phyloP scores from a whole-genome alignment of 2,797 vertebrate species.

The Poecilia velifera region DNA sequence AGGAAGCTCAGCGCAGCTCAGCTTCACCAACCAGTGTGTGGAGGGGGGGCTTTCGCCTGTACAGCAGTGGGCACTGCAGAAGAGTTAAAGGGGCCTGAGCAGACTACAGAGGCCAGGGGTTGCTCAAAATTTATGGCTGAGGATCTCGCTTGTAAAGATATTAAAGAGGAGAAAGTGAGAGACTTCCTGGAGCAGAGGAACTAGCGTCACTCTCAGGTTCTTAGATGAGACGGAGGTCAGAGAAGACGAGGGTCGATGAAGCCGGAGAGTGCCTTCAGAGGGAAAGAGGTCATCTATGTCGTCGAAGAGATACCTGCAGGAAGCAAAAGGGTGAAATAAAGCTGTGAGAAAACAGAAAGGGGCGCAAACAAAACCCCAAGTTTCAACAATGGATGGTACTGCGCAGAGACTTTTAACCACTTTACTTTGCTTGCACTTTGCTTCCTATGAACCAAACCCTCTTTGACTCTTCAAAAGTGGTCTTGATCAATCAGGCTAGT shows the following conservation, averaged over 20 bases:
- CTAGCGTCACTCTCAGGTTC: neutral
- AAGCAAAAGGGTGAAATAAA: neutral
- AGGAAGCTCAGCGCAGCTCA: conserved; percentile 23
- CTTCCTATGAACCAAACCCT: neutral
- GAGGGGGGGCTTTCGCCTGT: conserved; percentile 40
- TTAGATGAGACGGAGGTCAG: conserved; percentile 6
- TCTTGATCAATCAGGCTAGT: neutral
- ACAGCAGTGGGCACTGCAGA: conserved; percentile 38
- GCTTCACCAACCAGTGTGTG: conserved; percentile 47
- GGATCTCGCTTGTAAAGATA: conserved; percentile 31
- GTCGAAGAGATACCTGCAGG: conserved; percentile 56
- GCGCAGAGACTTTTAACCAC: neutral
- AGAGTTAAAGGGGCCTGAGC: conserved; percentile 34
- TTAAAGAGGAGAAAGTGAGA: conserved; percentile 22
- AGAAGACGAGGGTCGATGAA: neutral
- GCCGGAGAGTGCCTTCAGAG: conserved; percentile 29
- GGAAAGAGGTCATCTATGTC: conserved; percentile 33
- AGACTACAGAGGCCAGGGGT: conserved; percentile 21
- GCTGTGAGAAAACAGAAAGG: neutral
- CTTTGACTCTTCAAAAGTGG: neutral
- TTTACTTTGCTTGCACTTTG: neutral
- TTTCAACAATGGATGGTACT: neutral
- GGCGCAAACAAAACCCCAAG: neutral
- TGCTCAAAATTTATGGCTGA: conserved; percentile 56
- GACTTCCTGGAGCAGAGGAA: conserved; percentile 17